Conservation (phyloP, 2,113 vertebrate species). For the Melospiza melodia region DNA sequence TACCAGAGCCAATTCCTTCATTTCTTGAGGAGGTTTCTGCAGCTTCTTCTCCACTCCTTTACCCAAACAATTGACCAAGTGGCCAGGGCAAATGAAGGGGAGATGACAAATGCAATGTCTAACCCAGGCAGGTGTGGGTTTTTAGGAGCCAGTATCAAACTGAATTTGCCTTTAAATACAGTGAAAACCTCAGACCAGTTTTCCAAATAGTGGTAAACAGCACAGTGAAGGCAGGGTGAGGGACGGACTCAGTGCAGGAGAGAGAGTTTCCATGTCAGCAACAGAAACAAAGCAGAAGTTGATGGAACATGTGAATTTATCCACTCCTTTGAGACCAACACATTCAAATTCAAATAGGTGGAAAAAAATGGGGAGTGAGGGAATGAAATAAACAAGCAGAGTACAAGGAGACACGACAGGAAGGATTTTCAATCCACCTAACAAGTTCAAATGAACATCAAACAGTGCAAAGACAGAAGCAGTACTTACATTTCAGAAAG, state of each 20-base stretch:
- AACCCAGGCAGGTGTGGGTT: background rate
- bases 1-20: background rate
- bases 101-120: background rate
- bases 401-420: background rate
- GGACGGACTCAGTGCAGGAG: background rate
- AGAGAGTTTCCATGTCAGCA: background rate
- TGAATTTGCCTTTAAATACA: background rate
- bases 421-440: background rate
- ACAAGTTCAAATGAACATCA: background rate
- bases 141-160: background rate
- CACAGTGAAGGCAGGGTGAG: background rate
- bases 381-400: background rate
- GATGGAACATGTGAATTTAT: background rate
- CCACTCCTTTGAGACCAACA: background rate
- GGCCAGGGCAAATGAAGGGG: background rate
- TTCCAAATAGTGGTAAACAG: background rate
- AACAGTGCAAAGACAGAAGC: background rate
- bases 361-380: background rate
- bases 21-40: background rate
- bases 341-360: background rate
- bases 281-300: constrained; percentile 2
- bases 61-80: background rate
- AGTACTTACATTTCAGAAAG: background rate
- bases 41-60: background rate
- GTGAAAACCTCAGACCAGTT: background rate